phyloP scores from a whole-genome alignment of 92 coral and sea anemone species.

The Galaxea fascicularis region DNA sequence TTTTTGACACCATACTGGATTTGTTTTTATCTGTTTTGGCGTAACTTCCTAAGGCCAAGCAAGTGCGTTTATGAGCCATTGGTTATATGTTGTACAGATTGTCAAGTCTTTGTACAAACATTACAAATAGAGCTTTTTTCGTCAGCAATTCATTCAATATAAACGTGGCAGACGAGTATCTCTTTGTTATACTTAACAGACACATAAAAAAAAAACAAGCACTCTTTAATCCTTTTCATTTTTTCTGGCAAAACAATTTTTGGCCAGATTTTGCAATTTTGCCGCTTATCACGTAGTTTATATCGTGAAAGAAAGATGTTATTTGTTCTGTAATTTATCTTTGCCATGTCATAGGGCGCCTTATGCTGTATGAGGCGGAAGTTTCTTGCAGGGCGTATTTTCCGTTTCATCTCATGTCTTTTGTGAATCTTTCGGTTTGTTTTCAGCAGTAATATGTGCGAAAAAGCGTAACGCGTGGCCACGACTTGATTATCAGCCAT shows the following conservation, averaged over 20 bases:
- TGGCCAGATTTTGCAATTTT: too few species aligned
- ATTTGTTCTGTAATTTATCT: background rate
- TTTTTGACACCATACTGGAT: background rate
- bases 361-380: slow-evolving; percentile 19
- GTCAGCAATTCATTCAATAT: background rate
- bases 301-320: background rate
- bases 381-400: slow-evolving; percentile 10
- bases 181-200: too few species aligned
- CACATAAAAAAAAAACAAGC: too few species aligned
- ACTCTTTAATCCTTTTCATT: too few species aligned
- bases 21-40: background rate
- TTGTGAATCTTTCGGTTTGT: slow-evolving; percentile 31
- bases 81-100: background rate
- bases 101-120: background rate
- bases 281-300: background rate
- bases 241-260: too few species aligned
- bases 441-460: background rate
- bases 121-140: background rate
- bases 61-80: background rate
- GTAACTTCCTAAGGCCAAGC: background rate
- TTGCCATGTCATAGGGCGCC: background rate
- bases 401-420: slow-evolving; percentile 39
- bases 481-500: background rate
- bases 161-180: too few species aligned
- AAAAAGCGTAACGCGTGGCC: background rate